Percentiles rank a stretch among this genome's conserved stretches.
These are phyloP conservation scores for Hemibagrus wyckioides DNA, from an alignment of 2,113 vertebrate species.

Conservation along the genomic window DNA sequence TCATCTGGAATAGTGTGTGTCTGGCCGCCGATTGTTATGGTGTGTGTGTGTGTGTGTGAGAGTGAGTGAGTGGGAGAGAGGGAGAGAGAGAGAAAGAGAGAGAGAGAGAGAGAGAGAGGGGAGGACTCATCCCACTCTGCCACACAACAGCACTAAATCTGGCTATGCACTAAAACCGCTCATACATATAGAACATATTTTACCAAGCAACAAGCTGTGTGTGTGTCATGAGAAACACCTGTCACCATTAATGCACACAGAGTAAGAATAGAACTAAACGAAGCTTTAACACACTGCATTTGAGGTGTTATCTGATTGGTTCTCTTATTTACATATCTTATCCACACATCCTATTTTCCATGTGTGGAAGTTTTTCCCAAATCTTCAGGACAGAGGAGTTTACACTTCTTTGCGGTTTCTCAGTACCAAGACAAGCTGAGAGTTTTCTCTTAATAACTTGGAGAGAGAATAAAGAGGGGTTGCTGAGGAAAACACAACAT, in stretches of 20 bases:
- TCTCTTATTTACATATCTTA: too few relatives aligned
- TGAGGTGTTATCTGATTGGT: too few relatives aligned
- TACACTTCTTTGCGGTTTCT: neutral
- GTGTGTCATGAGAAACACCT: neutral
- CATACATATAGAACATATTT: neutral
- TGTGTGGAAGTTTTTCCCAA: too few relatives aligned
- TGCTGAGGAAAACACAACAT: neutral
- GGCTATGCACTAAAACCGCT: neutral
- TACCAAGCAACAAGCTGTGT: neutral
- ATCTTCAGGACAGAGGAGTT: neutral
- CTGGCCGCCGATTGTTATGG: neutral
- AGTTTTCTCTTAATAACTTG: too few relatives aligned
- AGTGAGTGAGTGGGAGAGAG: neutral
- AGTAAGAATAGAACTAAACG: neutral
- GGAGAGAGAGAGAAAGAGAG: neutral
- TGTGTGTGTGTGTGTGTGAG: constrained; percentile 10
- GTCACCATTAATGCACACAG: neutral
- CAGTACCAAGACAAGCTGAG: too few relatives aligned
- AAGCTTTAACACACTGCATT: neutral
- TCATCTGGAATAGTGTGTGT: neutral
- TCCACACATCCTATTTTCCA: too few relatives aligned
- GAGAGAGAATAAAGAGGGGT: neutral
- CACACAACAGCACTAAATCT: neutral
- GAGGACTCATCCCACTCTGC: neutral
- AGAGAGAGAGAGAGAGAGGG: too few relatives aligned